Base-by-base conservation (phyloP, 2,113 vertebrate species). In the Amblyornis subalaris region DNA sequence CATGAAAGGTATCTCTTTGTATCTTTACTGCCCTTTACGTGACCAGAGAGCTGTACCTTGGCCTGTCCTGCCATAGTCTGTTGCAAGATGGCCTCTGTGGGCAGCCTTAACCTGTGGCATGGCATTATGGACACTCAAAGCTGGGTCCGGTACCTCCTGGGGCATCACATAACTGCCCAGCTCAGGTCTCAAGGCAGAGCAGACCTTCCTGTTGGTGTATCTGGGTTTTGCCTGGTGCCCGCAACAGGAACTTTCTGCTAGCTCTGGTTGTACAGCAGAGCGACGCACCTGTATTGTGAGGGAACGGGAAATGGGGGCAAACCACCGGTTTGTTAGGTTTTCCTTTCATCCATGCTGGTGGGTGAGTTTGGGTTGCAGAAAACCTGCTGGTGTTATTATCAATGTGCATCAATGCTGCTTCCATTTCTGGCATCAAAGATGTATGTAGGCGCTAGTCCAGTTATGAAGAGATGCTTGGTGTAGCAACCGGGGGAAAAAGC, bases 1-100 rank as follows among this genome's bases (percentile, higher is more conserved):
- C 14, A 28, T 16, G 29, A 24, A 28, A 61, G 20, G 28, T 9
- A 20, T 73, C 42, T 48, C 40, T 82, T n/a, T 42, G 9, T 48
- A 18, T 50, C 48, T 65, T 47, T 55, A 22, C 18, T 81, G 44
- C 18, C 31, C 10, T 75, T 73, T 58, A 26, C 0, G 0, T 0
- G 1, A 33, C 36, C 28, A 58, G 50, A 55, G 24, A 51, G 14
- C 23, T 71, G 36, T 36, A 35, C 40, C 45, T 85, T 9, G 10
- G 7, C n/a, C 33, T 9, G 22, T 19, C 6, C 21, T 71, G n/a
- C 44, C 54, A 40, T 11, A 1, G 3, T 6, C 35, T 54, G 36
- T 40, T 2, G 0, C n/a, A 60, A 78, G 14, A 9, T 1, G 1
- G 23, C 40, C n/a, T 86, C 76, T 71, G 5, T 28, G 61, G 31